Base-by-base conservation (phyloP, 2,888 invertebrate genomes). In the Dioctria linearis region DNA sequence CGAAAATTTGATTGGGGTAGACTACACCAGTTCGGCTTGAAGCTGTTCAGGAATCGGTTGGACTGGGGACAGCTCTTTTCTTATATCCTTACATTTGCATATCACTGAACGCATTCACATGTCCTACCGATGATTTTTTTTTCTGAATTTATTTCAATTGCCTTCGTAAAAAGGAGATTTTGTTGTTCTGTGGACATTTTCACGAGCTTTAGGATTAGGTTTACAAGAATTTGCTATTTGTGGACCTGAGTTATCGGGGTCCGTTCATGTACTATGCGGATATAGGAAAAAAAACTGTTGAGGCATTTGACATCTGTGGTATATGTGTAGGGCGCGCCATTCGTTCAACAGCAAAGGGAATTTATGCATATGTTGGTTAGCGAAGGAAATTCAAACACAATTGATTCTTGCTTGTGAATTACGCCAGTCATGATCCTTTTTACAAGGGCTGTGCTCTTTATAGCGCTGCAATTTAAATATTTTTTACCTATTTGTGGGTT, bases 91-190 rank as follows among this genome's bases (percentile, higher is more conserved):
- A 37, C 63, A 76, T 76, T 76, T 76, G 76, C 76, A 76, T 76
- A 76, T 76, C 76, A 76, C 76, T 63, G 51, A 63, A 61, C 76
- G 76, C 76, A 76, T 63, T 76, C 76, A 76, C 76, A 76, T 63
- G 76, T 63, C 76, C 63, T 76, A 46, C 49, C 46, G 49, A 46
- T 46, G 63, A 57, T 76, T 76, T 76, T 25, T n/a, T 25, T 25
- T 76, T 63, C 61, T 42, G 63, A 76, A 76, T 76, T 76, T 76
- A 76, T 76, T 76, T 76, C 76, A 76, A 76, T 76, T 76, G 76
- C 76, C 76, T 76, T 49, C 61, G 76, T 76, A 76, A 76, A 76
- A 76, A 63, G 76, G 63, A 63, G 63, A 63, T 76, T 76, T 76
- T 76, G 76, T 76, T 57, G 63, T 63, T 63, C 63, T 76, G 76